These are phyloP conservation scores for Crocodylus rhombifer DNA, from an alignment of 2,797 vertebrate genomes.

Conservation along the genomic window DNA sequence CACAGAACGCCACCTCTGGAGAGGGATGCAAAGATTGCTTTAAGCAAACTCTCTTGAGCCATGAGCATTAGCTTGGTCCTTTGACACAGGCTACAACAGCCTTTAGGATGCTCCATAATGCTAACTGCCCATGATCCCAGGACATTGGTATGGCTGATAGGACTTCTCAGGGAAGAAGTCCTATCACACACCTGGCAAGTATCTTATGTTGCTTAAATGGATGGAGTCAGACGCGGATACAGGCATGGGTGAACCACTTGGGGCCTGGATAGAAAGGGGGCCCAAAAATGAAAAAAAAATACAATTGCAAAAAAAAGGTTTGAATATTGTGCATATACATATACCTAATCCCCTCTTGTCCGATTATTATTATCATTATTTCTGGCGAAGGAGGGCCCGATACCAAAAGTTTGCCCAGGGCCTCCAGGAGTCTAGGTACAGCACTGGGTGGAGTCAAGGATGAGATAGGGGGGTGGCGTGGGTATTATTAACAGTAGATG, in stretches of 20 bases:
- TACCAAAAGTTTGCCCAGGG: too few relatives aligned
- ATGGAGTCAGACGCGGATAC: neutral
- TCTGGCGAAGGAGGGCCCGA: too few relatives aligned
- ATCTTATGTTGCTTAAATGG: neutral
- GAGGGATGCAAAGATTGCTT: neutral
- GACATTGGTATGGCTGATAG: neutral
- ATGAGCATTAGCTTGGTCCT: neutral
- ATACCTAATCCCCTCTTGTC: too few relatives aligned
- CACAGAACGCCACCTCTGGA: neutral
- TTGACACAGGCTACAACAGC: neutral
- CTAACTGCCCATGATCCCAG: neutral
- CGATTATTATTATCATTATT: too few relatives aligned
- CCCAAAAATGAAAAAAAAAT: too few relatives aligned
- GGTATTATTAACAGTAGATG: neutral
- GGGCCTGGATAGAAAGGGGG: too few relatives aligned
- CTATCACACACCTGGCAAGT: neutral
- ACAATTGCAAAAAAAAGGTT: too few relatives aligned
- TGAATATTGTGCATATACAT: too few relatives aligned
- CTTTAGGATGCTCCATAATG: rapidly evolving
- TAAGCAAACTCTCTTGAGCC: neutral
- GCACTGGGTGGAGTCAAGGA: neutral
- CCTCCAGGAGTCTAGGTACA: neutral
- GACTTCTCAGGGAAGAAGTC: neutral
- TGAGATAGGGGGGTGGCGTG: neutral
- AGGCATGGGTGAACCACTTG: too few relatives aligned